Evolutionary conservation across 1,140 invertebrate species (phyloP).

Genomic region (Eulimnadia texana): DNA sequence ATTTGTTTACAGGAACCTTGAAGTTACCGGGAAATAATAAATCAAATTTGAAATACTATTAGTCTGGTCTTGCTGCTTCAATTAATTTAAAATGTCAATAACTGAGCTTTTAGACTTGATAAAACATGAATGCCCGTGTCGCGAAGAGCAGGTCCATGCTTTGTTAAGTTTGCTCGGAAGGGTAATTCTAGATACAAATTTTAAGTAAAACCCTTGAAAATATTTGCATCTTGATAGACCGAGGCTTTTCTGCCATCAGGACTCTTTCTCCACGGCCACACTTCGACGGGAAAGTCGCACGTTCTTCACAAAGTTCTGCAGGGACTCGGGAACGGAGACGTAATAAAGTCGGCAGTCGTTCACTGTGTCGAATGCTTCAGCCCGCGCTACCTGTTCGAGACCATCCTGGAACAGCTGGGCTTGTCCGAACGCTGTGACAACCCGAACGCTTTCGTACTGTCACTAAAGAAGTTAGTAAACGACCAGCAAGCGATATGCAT

Average conservation of each 20-base stretch:
- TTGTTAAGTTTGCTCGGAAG: background rate
- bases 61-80: too few relatives aligned
- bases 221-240: too few relatives aligned
- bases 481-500: constrained; percentile 20
- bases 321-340: constrained; percentile 35
- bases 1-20: too few relatives aligned
- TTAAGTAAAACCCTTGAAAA: background rate
- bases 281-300: constrained; percentile 62
- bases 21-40: too few relatives aligned
- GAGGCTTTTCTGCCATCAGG: constrained; percentile 42
- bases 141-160: constrained; percentile 9
- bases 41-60: too few relatives aligned
- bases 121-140: background rate
- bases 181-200: background rate
- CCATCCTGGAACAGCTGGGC: constrained; percentile 46
- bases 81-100: too few relatives aligned
- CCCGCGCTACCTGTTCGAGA: constrained; percentile 57
- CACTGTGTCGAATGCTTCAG: constrained; percentile 69
- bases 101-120: background rate
- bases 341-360: constrained; percentile 41
- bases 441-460: constrained; percentile 51
- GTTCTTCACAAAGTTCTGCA: constrained; percentile 43
- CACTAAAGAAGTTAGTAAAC: constrained; percentile 27
- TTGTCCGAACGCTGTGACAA: constrained; percentile 46
- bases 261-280: constrained; percentile 60